These are phyloP conservation scores for Myrmophylax atrothorax DNA, from an alignment of 2,113 vertebrate species.

Conservation along the genomic window DNA sequence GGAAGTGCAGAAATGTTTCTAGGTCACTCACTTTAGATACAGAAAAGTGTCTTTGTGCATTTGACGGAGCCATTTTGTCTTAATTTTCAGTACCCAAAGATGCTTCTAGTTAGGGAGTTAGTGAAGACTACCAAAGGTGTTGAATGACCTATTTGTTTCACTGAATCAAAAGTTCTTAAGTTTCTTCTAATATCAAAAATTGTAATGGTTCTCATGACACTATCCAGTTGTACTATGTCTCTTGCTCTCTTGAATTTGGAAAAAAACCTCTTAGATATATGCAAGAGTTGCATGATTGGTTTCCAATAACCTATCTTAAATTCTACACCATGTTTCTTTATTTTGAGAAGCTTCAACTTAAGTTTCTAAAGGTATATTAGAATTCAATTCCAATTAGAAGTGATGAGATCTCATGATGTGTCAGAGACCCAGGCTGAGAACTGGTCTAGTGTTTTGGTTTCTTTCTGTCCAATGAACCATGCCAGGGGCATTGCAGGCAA, in stretches of 20 bases:
- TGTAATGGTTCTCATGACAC: background rate
- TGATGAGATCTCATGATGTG: background rate
- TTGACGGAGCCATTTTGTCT: background rate
- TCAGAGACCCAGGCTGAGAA: background rate
- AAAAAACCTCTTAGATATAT: background rate
- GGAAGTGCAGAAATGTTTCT: background rate
- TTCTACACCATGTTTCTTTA: background rate
- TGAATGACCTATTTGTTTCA: background rate
- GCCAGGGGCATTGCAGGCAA: background rate
- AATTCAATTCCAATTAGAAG: background rate
- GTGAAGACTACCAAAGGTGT: background rate
- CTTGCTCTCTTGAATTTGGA: background rate
- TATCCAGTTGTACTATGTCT: background rate
- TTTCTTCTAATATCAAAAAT: background rate
- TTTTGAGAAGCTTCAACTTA: background rate
- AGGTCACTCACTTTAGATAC: background rate
- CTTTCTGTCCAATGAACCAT: background rate
- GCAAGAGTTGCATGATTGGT: background rate
- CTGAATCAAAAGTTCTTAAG: background rate
- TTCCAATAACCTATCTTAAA: background rate
- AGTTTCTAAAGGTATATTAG: background rate
- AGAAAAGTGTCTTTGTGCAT: background rate
- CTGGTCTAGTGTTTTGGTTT: background rate
- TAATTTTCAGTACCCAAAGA: background rate
- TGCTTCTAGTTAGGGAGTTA: background rate